These are phyloP conservation scores for Oplegnathus fasciatus DNA, from an alignment of 2,113 vertebrate genomes.

Conservation along the genomic window DNA sequence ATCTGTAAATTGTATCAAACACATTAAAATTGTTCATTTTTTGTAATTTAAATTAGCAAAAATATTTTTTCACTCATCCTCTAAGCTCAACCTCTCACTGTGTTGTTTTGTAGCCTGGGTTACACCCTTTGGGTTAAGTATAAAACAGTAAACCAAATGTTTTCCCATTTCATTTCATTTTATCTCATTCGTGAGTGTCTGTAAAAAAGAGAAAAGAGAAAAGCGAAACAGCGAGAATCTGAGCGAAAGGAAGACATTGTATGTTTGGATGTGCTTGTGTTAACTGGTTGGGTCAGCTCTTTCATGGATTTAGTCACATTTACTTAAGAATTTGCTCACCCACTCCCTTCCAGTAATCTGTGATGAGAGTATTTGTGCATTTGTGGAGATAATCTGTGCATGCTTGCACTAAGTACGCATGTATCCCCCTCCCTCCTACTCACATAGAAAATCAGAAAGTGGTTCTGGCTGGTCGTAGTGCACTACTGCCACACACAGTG, in stretches of 20 bases:
- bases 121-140: neutral
- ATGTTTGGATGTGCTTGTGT: slow-evolving; percentile 8
- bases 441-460: slow-evolving; percentile 95
- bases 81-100: neutral
- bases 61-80: too few species aligned
- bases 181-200: neutral
- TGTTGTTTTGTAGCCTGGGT: neutral
- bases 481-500: slow-evolving; percentile 94
- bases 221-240: neutral
- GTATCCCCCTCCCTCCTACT: slow-evolving; percentile 74
- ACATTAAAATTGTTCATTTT: neutral
- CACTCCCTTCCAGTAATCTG: slow-evolving; percentile 51
- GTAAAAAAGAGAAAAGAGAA: neutral
- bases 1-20: too few species aligned
- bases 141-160: neutral
- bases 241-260: neutral
- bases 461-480: slow-evolving; percentile 93
- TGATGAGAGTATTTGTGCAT: slow-evolving; percentile 47
- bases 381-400: slow-evolving; percentile 36
- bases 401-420: slow-evolving; percentile 18
- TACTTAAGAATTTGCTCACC: slow-evolving; percentile 49
- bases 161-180: neutral
- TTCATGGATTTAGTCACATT: slow-evolving; percentile 58
- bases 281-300: slow-evolving; percentile 39
- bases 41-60: neutral